Conservation (phyloP, 2,888 invertebrate genomes). For the Agrochola litura region DNA sequence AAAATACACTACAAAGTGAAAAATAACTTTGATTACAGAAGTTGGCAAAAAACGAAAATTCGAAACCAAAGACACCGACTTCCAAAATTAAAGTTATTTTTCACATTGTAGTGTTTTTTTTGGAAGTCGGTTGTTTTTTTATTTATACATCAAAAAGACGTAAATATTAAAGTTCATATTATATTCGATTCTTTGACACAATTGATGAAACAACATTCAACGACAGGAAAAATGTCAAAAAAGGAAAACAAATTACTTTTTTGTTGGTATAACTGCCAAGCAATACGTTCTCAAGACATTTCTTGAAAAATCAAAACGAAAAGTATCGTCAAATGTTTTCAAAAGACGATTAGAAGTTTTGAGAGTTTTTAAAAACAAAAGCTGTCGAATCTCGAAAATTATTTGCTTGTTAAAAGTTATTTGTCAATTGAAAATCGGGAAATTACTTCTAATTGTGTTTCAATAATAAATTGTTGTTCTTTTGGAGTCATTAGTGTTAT, state of each 20-base stretch:
- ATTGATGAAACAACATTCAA: neutral
- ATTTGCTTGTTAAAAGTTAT: conserved; percentile 7
- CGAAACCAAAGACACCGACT: no score
- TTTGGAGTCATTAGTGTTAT: neutral
- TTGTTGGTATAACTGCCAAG: neutral
- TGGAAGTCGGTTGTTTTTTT: no score
- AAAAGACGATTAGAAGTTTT: neutral
- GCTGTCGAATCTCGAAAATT: neutral
- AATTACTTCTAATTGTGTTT: conserved; percentile 1
- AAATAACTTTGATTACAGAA: no score
- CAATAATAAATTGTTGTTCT: neutral
- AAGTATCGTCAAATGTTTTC: neutral
- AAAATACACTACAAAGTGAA: no score
- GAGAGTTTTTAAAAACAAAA: neutral
- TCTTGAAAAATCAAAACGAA: neutral
- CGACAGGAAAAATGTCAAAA: neutral
- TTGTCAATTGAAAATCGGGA: neutral
- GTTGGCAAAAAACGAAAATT: no score
- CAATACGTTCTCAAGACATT: neutral
- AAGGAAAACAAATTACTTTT: conserved; percentile 4
- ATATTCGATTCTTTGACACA: no score
- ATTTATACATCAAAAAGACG: no score
- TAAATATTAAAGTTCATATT: neutral
- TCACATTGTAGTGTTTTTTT: no score
- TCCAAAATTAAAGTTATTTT: no score